phyloP scores from a whole-genome alignment of 2,888 invertebrate species.

The Ennomos quercinarius region DNA sequence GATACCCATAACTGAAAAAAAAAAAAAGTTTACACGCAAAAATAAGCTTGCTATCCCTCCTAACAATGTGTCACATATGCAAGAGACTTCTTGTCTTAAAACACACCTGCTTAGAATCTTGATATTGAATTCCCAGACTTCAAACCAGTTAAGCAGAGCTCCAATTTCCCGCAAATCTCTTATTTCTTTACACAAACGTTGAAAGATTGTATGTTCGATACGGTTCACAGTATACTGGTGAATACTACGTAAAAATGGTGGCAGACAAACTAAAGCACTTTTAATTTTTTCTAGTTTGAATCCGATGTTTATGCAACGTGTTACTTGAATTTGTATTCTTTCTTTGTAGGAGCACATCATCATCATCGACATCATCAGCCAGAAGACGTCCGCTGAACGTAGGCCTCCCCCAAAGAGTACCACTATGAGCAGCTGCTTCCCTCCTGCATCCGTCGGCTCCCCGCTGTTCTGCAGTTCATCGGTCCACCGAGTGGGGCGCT shows the following conservation, averaged over 20 bases:
- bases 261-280: constrained; percentile 50
- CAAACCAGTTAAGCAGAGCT: constrained; percentile 65
- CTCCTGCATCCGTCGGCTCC: too few relatives aligned
- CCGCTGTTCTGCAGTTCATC: too few relatives aligned
- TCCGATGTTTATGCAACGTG: constrained; percentile 48
- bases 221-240: constrained; percentile 53
- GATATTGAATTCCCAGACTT: constrained; percentile 74
- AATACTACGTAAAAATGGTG: constrained; percentile 57
- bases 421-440: too few relatives aligned
- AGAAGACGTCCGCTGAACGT: too few relatives aligned
- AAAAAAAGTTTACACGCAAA: too few relatives aligned
- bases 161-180: constrained; percentile 55
- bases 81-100: constrained; percentile 72
- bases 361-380: too few relatives aligned
- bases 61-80: constrained; percentile 53
- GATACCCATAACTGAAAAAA: too few relatives aligned
- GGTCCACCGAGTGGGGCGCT: too few relatives aligned
- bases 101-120: constrained; percentile 82
- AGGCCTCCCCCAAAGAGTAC: too few relatives aligned
- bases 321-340: constrained; percentile 33
- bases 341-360: constrained; percentile 25
- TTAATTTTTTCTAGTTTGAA: constrained; percentile 47
- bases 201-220: constrained; percentile 45
- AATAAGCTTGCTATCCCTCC: constrained; percentile 25
- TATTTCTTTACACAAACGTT: constrained; percentile 44